Evolutionary conservation across 2,888 invertebrate genomes (phyloP).

Genomic region (Diplolepis rosae): DNA sequence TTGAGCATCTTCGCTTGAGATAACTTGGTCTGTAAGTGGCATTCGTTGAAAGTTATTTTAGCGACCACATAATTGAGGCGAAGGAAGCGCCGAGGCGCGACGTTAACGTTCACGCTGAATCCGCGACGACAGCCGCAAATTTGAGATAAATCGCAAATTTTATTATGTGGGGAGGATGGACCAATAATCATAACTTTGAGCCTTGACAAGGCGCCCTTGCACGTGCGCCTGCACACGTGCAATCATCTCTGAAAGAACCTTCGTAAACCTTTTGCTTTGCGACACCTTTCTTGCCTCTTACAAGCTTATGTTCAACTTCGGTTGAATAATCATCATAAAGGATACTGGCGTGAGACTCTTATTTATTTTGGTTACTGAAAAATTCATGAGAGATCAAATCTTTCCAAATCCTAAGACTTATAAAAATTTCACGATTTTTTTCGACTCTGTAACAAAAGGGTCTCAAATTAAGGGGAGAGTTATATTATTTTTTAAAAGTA

Average conservation of each 20-base stretch:
- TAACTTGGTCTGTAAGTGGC: neutral
- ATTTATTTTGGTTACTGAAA: neutral
- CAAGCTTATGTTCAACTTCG: neutral
- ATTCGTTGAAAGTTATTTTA: slow-evolving; percentile 4
- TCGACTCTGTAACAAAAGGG: too few relatives aligned
- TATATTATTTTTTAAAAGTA: too few relatives aligned
- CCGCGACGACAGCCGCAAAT: slow-evolving; percentile 36
- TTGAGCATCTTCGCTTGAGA: neutral
- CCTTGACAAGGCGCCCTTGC: slow-evolving; percentile 21
- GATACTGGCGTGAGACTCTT: neutral
- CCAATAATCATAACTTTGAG: slow-evolving; percentile 28
- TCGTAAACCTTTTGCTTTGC: neutral
- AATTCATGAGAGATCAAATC: neutral
- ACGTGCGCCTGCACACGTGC: slow-evolving; percentile 19
- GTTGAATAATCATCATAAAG: neutral
- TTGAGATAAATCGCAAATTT: slow-evolving; percentile 46
- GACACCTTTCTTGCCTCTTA: neutral
- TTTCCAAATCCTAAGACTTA: too few relatives aligned
- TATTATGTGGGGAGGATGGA: slow-evolving; percentile 35
- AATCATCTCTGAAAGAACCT: neutral
- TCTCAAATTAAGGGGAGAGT: too few relatives aligned
- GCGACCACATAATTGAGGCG: slow-evolving; percentile 13
- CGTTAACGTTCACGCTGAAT: neutral
- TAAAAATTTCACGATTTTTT: too few relatives aligned
- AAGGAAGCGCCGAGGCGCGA: slow-evolving; percentile 1